Base-by-base conservation (phyloP, 1,140 invertebrate species). In the Scaptomyza hsui region DNA sequence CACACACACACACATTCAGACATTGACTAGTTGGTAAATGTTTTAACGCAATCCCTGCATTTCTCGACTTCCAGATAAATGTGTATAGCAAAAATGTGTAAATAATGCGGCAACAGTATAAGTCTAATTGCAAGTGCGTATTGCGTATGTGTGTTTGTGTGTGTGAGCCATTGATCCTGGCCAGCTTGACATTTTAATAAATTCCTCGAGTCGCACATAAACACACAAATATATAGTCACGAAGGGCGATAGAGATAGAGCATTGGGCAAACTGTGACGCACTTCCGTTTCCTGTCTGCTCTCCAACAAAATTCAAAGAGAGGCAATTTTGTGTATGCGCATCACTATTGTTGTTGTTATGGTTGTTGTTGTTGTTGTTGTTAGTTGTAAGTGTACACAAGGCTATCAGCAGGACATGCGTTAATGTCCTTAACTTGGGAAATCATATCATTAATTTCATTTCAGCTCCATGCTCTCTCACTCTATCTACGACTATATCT, bases 381-480 rank as follows among this genome's bases (percentile, higher is more conserved):
- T 29, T 45, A 37, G 41, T 9, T 52, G 37, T 47, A 21, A 26
- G 45, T 41, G 29, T 29, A 18, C 41, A 9, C 19, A 19, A 13
- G 53, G 53, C 39, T 47, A 19, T 49, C 57, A 21, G 10, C 57
- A 70, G 62, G 18, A 48, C 53, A 29, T 52, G 51, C 49, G 74
- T 75, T 86, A 85, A 86, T 85, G 81, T 77, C 55, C 63, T 57
- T 73, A 69, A 78, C 76, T 78, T 81, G 77, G 67, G 59, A 86
- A 81, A 78, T 86, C 81, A 81, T 78, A 75, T 86, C 81, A 86
- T 86, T 78, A 86, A 88, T 88, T 86, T 81, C 63, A 86, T 86
- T 86, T 67, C 39, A 61, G 42, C 16, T 48, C 12, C 24, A 19
- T 24, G n/a, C 16, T 16, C 16, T 16, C 19, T 29, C 48, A 15